Conservation (phyloP, 1,140 invertebrate species). For the Batillaria attramentaria region DNA sequence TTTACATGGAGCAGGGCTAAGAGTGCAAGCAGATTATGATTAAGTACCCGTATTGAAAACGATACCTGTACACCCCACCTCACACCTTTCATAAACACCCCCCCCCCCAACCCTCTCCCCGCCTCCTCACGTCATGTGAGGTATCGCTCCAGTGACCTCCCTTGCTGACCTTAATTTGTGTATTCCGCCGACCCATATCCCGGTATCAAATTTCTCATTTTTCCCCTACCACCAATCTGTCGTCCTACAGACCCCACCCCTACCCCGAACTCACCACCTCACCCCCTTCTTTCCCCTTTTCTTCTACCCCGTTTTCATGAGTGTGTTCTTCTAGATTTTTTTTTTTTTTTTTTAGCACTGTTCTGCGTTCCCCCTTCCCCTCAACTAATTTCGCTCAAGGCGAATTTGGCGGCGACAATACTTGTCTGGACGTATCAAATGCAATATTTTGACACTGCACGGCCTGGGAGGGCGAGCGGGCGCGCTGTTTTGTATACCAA, state of each 20-base stretch:
- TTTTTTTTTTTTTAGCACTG: not conserved
- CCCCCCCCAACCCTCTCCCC: not conserved
- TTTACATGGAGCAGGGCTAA: no score
- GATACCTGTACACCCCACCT: not conserved
- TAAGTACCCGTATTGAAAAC: no score
- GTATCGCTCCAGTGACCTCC: no score
- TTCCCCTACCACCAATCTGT: not conserved
- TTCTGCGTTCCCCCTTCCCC: not conserved
- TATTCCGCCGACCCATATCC: no score
- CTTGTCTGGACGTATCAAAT: not conserved
- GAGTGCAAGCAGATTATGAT: no score
- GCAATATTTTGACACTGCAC: conserved; percentile 22
- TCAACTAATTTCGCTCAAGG: not conserved
- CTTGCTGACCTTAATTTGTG: no score
- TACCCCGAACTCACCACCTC: not conserved
- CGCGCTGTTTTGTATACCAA: conserved; percentile 17
- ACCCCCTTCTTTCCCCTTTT: not conserved
- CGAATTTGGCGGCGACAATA: not conserved
- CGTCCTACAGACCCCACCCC: not conserved
- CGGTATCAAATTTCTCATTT: not conserved
- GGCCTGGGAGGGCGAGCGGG: not conserved
- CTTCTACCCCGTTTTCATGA: not conserved
- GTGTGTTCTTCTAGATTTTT: not conserved
- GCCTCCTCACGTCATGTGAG: no score
- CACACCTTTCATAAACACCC: not conserved